Evolutionary conservation across 2,888 invertebrate genomes (phyloP).

Genomic region (Rhagonycha fulva): DNA sequence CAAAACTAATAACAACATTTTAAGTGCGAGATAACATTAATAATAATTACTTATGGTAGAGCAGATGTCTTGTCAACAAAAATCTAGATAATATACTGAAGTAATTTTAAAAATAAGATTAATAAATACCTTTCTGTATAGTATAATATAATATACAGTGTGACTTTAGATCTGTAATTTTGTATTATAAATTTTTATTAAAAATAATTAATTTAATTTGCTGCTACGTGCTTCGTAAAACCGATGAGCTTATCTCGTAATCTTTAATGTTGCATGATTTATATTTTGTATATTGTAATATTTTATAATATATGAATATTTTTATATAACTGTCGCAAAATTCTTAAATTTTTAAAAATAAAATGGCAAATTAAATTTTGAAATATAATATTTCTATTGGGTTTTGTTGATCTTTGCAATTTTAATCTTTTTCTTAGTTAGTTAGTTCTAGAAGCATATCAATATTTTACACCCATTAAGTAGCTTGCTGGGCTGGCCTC

Average conservation of each 20-base stretch:
- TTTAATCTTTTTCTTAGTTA: too few species aligned
- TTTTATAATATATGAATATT: neutral
- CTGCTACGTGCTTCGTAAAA: neutral
- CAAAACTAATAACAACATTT: neutral
- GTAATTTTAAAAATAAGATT: too few species aligned
- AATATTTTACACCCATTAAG: too few species aligned
- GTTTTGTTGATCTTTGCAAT: too few species aligned
- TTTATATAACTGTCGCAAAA: neutral
- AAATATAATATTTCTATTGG: neutral
- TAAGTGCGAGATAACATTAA: neutral
- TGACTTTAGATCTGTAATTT: neutral
- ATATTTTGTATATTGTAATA: neutral
- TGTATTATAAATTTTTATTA: neutral
- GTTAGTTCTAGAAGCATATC: too few species aligned
- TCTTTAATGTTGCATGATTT: neutral
- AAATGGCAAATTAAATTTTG: neutral
- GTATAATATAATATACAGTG: neutral
- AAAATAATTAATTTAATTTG: neutral
- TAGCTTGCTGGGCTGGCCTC: too few species aligned
- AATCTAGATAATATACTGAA: neutral
- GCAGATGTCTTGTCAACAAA: neutral
- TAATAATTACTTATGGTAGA: neutral
- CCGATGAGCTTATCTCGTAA: neutral
- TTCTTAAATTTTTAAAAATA: neutral
- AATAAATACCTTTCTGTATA: neutral